phyloP scores from a whole-genome alignment of 2,113 vertebrate genomes.

The Rattus norvegicus region GRCr8 NC_086038.1:7234001-7234500 shows the following conservation, averaged over 20 bases:
- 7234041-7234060: too few species aligned
- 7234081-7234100: too few species aligned
- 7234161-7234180: neutral
- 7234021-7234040: too few species aligned
- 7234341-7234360: neutral
- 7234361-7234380: neutral
- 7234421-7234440: neutral
- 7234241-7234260: neutral
- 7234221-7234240: neutral
- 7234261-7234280: neutral
- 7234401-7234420: neutral
- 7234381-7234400: neutral
- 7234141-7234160: neutral
- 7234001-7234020: too few species aligned
- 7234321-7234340: neutral
- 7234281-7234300: rapidly evolving
- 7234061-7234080: too few species aligned
- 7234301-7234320: neutral
- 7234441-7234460: neutral
- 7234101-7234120: too few species aligned
- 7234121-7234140: neutral
- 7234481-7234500: neutral
- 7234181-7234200: neutral
- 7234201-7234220: neutral
- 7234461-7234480: neutral